These are phyloP conservation scores for Parnassius smintheus DNA, from an alignment of 2,888 invertebrate genomes.

Conservation along the genomic window DNA sequence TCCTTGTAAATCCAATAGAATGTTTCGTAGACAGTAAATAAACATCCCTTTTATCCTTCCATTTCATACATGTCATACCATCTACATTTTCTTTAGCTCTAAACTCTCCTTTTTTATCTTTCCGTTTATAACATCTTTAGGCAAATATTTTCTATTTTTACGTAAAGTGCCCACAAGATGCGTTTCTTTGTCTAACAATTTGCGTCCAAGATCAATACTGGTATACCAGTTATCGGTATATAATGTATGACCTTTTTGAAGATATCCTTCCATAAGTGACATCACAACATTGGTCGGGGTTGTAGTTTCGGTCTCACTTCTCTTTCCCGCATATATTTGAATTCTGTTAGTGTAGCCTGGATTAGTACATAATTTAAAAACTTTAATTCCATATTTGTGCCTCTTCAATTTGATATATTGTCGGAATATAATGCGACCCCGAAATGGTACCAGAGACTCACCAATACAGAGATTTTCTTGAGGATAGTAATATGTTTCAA, in stretches of 20 bases:
- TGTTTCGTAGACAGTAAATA: too few species aligned
- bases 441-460: constrained; percentile 32
- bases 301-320: constrained; percentile 17
- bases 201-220: background rate
- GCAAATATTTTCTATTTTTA: too few species aligned
- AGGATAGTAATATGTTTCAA: too few species aligned
- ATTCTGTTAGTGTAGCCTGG: constrained; percentile 1
- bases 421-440: constrained; percentile 30
- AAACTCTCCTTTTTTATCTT: too few species aligned
- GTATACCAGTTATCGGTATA: constrained; percentile 7
- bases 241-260: constrained; percentile 18
- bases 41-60: too few species aligned
- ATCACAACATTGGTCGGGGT: constrained; percentile 28
- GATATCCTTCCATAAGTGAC: constrained; percentile 24
- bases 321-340: background rate
- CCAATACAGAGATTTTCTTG: constrained; percentile 19
- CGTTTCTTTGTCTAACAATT: too few species aligned
- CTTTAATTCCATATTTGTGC: constrained; percentile 34
- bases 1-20: too few species aligned
- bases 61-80: too few species aligned
- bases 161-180: too few species aligned
- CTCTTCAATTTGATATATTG: constrained; percentile 33
- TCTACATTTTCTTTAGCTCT: too few species aligned
- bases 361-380: constrained; percentile 33
- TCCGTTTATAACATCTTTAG: too few species aligned